phyloP scores from a whole-genome alignment of 2,888 invertebrate genomes.

The Laothoe populi region DNA sequence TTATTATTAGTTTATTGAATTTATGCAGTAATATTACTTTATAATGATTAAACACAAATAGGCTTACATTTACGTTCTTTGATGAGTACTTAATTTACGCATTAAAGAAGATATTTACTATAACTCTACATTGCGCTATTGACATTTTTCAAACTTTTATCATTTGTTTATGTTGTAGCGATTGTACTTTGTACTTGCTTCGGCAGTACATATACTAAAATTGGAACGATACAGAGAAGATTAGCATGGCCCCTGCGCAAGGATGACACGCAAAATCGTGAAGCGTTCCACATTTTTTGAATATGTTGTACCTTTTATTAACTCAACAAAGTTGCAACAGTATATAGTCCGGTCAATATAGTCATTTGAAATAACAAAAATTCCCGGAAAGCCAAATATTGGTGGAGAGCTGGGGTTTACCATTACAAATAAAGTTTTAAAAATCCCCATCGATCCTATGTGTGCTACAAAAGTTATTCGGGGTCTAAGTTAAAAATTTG shows the following conservation, averaged over 20 bases:
- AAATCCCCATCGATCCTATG: too few relatives aligned
- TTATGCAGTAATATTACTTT: not conserved
- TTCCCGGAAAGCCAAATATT: too few relatives aligned
- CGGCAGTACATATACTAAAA: constrained; percentile 72
- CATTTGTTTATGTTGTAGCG: constrained; percentile 33
- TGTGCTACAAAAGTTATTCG: too few relatives aligned
- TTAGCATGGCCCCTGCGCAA: constrained; percentile 75
- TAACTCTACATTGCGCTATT: constrained; percentile 35
- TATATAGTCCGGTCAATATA: too few relatives aligned
- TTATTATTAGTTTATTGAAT: not conserved
- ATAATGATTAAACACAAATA: too few relatives aligned
- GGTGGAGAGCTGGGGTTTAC: too few relatives aligned
- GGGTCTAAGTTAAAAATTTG: too few relatives aligned
- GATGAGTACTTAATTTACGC: not conserved
- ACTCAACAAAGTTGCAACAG: too few relatives aligned
- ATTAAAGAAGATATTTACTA: not conserved
- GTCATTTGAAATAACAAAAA: too few relatives aligned
- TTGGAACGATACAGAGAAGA: constrained; percentile 72
- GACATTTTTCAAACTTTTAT: constrained; percentile 28
- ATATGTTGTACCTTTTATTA: not conserved
- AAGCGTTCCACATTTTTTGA: constrained; percentile 71
- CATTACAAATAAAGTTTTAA: too few relatives aligned
- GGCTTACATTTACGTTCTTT: not conserved
- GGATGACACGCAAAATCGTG: constrained; percentile 74
- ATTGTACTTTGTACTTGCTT: constrained; percentile 52